Evolutionary conservation across 2,797 vertebrate species (phyloP).

Genomic region (Microcaecilia unicolor): DNA sequence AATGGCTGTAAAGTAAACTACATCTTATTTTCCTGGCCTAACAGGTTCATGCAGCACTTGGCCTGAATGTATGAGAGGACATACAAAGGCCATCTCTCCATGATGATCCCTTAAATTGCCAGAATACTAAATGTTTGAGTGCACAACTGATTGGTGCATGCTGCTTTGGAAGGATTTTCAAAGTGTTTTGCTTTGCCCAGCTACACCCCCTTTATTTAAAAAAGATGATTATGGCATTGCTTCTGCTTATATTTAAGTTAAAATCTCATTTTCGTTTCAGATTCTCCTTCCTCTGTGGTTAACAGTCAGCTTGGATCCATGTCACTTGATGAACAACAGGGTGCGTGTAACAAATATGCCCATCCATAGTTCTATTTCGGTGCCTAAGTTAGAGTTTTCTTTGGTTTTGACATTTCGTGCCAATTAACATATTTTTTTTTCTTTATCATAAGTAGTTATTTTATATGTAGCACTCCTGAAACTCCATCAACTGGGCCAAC

Average conservation of each 20-base stretch:
- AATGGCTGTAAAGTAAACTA: too few species aligned
- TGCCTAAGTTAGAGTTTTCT: conserved; percentile 20
- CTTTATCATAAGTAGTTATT: conserved; percentile 22
- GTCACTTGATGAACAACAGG: conserved; percentile 94
- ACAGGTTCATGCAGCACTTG: too few species aligned
- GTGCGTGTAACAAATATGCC: conserved; percentile 72
- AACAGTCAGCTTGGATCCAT: conserved; percentile 98
- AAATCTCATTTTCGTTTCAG: conserved; percentile 92
- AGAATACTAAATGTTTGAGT: conserved; percentile 24
- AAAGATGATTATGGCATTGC: conserved; percentile 50
- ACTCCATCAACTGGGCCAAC: too few species aligned
- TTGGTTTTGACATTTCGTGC: conserved; percentile 25
- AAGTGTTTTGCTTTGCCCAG: conserved; percentile 29
- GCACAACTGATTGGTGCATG: conserved; percentile 27
- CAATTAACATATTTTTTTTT: conserved; percentile 29
- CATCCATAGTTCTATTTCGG: conserved; percentile 37
- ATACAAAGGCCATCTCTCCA: too few species aligned
- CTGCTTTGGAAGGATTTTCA: conserved; percentile 31
- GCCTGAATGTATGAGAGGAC: too few species aligned
- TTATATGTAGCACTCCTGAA: conserved; percentile 23
- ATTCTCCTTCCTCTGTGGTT: conserved; percentile 95
- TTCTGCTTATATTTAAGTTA: conserved; percentile 65
- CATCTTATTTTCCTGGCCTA: too few species aligned
- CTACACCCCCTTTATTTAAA: conserved; percentile 40
- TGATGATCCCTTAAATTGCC: too few species aligned